Evolutionary conservation across 2,113 vertebrate species (phyloP).

Genomic region (Mixornis gularis): DNA sequence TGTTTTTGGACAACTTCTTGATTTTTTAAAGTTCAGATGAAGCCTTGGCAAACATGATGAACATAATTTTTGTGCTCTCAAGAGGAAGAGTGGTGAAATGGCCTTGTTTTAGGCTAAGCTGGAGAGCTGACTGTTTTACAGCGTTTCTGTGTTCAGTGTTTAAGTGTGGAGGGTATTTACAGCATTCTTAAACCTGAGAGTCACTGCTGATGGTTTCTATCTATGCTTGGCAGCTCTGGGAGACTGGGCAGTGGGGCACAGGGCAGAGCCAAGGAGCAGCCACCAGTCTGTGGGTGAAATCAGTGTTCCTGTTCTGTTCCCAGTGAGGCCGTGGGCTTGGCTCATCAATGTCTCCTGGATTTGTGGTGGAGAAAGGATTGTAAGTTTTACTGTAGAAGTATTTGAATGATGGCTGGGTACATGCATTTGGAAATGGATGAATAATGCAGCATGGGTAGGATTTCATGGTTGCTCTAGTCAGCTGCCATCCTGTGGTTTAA

Average conservation of each 20-base stretch:
- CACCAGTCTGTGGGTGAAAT: background rate
- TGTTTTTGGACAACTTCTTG: background rate
- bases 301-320: background rate
- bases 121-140: background rate
- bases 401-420: background rate
- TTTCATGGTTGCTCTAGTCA: background rate
- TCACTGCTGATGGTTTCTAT: background rate
- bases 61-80: background rate
- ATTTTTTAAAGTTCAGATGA: background rate
- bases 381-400: background rate
- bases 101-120: background rate
- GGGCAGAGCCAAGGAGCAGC: background rate
- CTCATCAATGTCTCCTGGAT: background rate
- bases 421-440: background rate
- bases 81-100: background rate
- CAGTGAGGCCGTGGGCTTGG: background rate
- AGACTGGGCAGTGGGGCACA: background rate
- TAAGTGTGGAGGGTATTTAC: background rate
- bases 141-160: background rate
- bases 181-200: background rate
- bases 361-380: background rate
- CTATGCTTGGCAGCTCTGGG: accelerated
- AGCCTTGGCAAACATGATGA: background rate
- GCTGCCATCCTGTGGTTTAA: background rate
- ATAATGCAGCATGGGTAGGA: background rate